Base-by-base conservation (phyloP, 2,888 invertebrate genomes). In the Piscicola geometra region DNA sequence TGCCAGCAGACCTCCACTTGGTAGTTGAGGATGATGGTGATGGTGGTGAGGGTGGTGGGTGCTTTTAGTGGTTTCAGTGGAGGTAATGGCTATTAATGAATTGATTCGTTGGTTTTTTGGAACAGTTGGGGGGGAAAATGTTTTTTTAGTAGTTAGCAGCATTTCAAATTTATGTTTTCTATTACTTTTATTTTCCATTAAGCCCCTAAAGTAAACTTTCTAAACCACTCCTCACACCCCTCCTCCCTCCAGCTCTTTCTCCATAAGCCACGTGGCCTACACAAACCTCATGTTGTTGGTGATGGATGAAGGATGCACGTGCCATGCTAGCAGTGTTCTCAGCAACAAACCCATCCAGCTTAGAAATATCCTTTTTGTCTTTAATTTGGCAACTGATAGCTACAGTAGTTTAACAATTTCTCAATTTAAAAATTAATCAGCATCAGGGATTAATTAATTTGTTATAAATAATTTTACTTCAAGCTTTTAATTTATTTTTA, bases 201-300 rank as follows among this genome's bases (percentile, higher is more conserved):
- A n/a, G n/a, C n/a, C n/a, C n/a, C n/a, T n/a, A n/a, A n/a, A n/a
- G n/a, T n/a, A n/a, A n/a, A n/a, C n/a, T n/a, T n/a, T n/a, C n/a
- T n/a, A n/a, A n/a, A n/a, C n/a, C n/a, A n/a, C n/a, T n/a, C n/a
- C n/a, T n/a, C n/a, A n/a, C n/a, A n/a, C n/a, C n/a, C n/a, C n/a
- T n/a, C n/a, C n/a, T n/a, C n/a, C 41, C 15, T 41, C 3, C 60
- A 56, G 60, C n/a, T 56, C 60, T 3, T 56, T 18, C 25, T 56
- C 60, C 3, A 5, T 56, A n/a, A 56, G 60, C n/a, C 60, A 56
- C 60, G 60, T 56, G 60, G n/a, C n/a, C 5, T 5, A 25, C 21
- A 56, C 60, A 21, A 56, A 56, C 60, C 5, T 56, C 15, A 21
- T 56, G 60, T 25, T 56, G 60, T 25, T 56, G 60, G 60, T 56